Conservation (phyloP, 2,888 invertebrate genomes). For the Cheilosia grossa region DNA sequence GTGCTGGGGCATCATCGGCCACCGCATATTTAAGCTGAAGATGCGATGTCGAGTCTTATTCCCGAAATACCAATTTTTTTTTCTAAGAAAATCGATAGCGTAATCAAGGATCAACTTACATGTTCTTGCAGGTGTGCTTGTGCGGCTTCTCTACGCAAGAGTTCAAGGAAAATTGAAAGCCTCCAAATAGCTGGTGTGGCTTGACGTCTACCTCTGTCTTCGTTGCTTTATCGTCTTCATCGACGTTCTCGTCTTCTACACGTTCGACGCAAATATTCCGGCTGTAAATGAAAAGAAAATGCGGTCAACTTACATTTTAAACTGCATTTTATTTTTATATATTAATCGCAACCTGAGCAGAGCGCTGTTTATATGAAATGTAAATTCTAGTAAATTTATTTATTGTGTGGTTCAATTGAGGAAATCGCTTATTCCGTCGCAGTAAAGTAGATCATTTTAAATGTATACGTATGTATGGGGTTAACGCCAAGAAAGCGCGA, state of each 20-base stretch:
- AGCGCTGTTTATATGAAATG: constrained; percentile 12
- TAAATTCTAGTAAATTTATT: constrained; percentile 42
- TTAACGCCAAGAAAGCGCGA: constrained; percentile 59
- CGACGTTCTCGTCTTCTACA: constrained; percentile 82
- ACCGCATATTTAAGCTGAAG: background rate
- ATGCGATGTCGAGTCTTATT: constrained; percentile 3
- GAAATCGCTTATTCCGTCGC: constrained; percentile 61
- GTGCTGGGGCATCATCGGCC: background rate
- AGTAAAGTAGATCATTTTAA: constrained; percentile 67
- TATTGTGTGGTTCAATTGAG: constrained; percentile 64
- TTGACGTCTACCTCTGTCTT: constrained; percentile 33
- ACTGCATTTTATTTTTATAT: background rate
- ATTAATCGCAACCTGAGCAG: background rate
- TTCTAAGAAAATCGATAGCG: background rate
- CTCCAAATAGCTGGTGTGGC: constrained; percentile 77
- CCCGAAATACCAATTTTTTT: constrained; percentile 6
- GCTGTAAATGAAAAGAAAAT: constrained; percentile 80
- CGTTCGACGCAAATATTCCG: constrained; percentile 87
- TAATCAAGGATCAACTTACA: constrained; percentile 79
- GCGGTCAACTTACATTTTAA: constrained; percentile 2
- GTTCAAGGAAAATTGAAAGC: constrained; percentile 82
- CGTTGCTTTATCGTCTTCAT: constrained; percentile 76
- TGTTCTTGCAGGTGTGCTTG: constrained; percentile 82
- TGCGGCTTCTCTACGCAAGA: constrained; percentile 82
- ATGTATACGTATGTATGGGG: constrained; percentile 26